Base-by-base conservation (phyloP, 2,113 vertebrate species). In the Menura novaehollandiae region DNA sequence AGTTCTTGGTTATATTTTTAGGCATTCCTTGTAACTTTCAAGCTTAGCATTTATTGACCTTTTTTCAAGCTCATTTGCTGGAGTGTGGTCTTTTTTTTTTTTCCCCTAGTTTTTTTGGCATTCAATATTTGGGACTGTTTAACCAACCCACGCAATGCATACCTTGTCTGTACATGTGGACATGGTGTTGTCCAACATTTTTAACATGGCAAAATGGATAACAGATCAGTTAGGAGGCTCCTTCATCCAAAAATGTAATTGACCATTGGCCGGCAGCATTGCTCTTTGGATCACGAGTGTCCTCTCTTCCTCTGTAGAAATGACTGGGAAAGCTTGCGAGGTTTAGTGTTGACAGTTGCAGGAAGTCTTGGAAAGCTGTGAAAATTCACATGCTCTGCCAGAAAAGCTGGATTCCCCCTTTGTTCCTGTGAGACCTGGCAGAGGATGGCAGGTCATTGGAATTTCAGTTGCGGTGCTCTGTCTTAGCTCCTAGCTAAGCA, bases 271-370 rank as follows among this genome's bases (percentile, higher is more conserved):
- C 59, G 63, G n/a, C 37, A 69, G 17, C 37, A n/a, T 22, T 55
- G 37, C 6, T 73, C 4, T 90, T 89, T 69, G 37, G n/a, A 66
- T 66, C 17, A 30, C 24, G 79, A 46, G 3, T 41, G 13, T 46
- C 19, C 6, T 64, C 28, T 47, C 6, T 60, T 83, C 13, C 37
- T 69, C 49, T 46, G 43, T 46, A 82, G 69, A 71, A 81, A 33
- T 20, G 27, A 13, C 26, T 52, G 37, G 27, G 44, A n/a, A 84
- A 73, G 21, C 33, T 78, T 2, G 0, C 0, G 1, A 69, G 5
- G 6, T 58, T 74, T 27, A 43, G 30, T 24, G 33, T 8, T 59
- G 47, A 47, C 22, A n/a, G 1, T 15, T 6, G 2, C 19, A 49
- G 51, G 77, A 74, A 55, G 22, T 26, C 39, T 62, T 63, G 35